These are phyloP conservation scores for Chromis chromis DNA, from an alignment of 2,797 vertebrate genomes.

Conservation along the genomic window DNA sequence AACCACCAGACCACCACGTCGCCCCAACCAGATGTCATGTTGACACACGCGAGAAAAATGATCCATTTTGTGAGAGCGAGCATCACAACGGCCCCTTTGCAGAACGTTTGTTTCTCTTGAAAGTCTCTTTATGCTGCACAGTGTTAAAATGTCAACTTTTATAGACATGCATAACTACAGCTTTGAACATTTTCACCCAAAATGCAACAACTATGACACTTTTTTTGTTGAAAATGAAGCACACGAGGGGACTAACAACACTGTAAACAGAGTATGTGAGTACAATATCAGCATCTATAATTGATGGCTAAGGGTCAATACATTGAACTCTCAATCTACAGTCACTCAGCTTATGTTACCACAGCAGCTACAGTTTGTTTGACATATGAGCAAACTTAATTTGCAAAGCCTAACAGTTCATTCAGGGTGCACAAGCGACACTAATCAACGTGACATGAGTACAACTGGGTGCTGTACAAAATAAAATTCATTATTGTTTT, in stretches of 20 bases:
- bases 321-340: constrained; percentile 45
- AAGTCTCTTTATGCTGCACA: constrained; percentile 46
- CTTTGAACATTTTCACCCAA: constrained; percentile 56
- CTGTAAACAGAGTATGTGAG: constrained; percentile 42
- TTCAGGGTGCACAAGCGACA: constrained; percentile 47
- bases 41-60: constrained; percentile 53
- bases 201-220: constrained; percentile 36
- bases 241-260: constrained; percentile 56
- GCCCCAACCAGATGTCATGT: constrained; percentile 62
- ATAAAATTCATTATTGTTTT: constrained; percentile 28
- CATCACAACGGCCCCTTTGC: constrained; percentile 40
- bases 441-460: constrained; percentile 51
- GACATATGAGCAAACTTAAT: constrained; percentile 57
- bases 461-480: constrained; percentile 50
- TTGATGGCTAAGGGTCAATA: constrained; percentile 48
- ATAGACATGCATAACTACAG: constrained; percentile 71
- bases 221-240: constrained; percentile 50
- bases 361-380: constrained; percentile 54
- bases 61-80: constrained; percentile 43
- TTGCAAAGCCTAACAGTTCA: constrained; percentile 54
- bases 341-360: constrained; percentile 39
- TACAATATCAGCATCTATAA: constrained; percentile 48
- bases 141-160: constrained; percentile 41
- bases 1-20: constrained; percentile 53
- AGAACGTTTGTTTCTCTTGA: constrained; percentile 1